Evolutionary conservation across 2,113 vertebrate species (phyloP), one percentile per base, ranked within the genome.

Genomic region (Cryptoleucopteryx plumbea): DNA sequence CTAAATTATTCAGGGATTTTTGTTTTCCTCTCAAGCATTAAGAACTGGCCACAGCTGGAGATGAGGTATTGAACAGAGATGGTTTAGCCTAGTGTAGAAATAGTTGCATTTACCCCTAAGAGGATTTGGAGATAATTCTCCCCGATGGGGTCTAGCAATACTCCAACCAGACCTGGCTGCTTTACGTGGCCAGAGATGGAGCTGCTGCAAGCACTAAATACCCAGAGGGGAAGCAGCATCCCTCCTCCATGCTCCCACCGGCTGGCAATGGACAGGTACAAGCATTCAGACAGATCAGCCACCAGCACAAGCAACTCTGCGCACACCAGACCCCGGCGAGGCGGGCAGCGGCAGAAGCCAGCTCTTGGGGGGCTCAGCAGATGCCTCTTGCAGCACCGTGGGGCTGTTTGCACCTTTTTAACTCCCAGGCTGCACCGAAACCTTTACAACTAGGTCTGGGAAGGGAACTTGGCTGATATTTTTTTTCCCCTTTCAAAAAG

Each of bases 301-400:
- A 36, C 34, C 47, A 23, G 13, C 31, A 43, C 45, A 7, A 50
- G 72, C 34, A 32, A 38, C 32, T 4, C 7, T 0, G 47, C 22
- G 15, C 40, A 8, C 3, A 4, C 47, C 75, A 55, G 40, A 38
- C 9, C 22, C 47, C 2, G 2, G 47, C 1, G 1, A 47, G 31
- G 50, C 1, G 0, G 11, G 32, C 50, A 50, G 16, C 2, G 6
- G 21, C 14, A 13, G 47, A 62, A 58, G 11, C 14, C 68, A 53
- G 53, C 21, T 68, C 43, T 5, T 8, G 9, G 4, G 32, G 48
- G 53, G 38, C 43, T 78, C n/a, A 67, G 65, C 48, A 36, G 21
- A 56, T 1, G 6, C 12, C n/a, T 45, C 74, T 13, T 42, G 22
- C 32, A 40, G 38, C 48, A 45, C 13, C 4, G 1, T 3, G 1